These are phyloP conservation scores for Galemys pyrenaicus DNA, from an alignment of 2,113 vertebrate species.

Conservation along the genomic window DNA sequence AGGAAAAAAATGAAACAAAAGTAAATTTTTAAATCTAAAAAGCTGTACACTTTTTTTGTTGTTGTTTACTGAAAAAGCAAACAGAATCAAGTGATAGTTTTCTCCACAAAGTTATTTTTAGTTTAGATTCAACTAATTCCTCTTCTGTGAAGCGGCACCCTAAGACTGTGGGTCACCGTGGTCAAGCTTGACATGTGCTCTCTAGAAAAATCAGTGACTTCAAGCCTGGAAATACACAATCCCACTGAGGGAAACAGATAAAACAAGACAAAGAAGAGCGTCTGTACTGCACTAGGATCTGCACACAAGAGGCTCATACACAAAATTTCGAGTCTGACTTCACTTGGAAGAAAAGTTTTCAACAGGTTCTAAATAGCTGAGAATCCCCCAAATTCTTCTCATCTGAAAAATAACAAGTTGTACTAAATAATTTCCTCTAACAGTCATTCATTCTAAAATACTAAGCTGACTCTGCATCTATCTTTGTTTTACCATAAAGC, in stretches of 20 bases:
- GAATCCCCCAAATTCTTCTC: neutral
- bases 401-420: neutral
- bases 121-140: neutral
- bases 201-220: neutral
- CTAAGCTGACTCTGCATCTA: neutral
- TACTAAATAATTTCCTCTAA: neutral
- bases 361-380: neutral
- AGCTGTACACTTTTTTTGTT: neutral
- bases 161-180: neutral
- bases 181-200: neutral
- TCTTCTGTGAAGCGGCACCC: neutral
- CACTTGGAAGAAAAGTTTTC: neutral
- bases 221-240: neutral
- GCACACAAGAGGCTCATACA: neutral
- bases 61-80: neutral
- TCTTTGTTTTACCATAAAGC: neutral
- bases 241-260: neutral
- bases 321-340: neutral
- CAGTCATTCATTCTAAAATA: slow-evolving; percentile 15
- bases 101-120: neutral
- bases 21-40: slow-evolving; percentile 52
- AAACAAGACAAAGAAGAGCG: neutral
- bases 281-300: neutral
- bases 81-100: neutral
- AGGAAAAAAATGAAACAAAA: neutral